Conservation (phyloP, 2,113 vertebrate genomes). For the Hydropotes inermis region DNA sequence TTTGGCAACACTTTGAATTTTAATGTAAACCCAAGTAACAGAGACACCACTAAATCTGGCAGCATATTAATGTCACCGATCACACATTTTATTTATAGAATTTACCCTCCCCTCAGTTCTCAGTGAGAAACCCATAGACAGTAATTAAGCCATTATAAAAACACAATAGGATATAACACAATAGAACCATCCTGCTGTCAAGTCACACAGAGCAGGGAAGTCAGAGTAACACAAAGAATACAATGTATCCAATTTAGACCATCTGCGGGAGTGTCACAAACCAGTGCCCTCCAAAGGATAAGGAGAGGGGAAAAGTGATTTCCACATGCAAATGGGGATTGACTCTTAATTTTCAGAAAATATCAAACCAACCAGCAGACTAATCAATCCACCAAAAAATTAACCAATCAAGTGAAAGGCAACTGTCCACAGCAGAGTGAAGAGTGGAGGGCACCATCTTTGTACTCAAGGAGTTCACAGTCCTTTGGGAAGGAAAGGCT, state of each 20-base stretch:
- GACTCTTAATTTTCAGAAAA: conserved; percentile 35
- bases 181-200: conserved; percentile 59
- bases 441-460: not conserved
- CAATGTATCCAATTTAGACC: conserved; percentile 31
- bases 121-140: conserved; percentile 59
- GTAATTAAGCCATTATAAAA: conserved; percentile 68
- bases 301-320: not conserved
- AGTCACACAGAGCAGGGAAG: conserved; percentile 34
- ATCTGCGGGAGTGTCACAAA: conserved; percentile 42
- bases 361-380: conserved; percentile 7
- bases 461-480: not conserved
- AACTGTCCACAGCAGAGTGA: not conserved
- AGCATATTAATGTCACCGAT: conserved; percentile 34
- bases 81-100: conserved; percentile 57
- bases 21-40: conserved; percentile 2
- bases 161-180: conserved; percentile 64
- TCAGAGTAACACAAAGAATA: conserved; percentile 38
- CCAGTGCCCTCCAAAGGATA: conserved; percentile 17
- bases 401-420: not conserved
- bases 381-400: not conserved
- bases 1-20: conserved; percentile 66
- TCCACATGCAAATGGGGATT: conserved; percentile 24
- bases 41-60: conserved; percentile 45
- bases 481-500: not conserved
- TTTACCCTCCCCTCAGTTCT: conserved; percentile 2